Percentiles rank a stretch among this genome's conserved stretches.
These are phyloP conservation scores for Zaprionus davidi DNA, from an alignment of 1,140 invertebrate species.

Conservation along the genomic window DNA sequence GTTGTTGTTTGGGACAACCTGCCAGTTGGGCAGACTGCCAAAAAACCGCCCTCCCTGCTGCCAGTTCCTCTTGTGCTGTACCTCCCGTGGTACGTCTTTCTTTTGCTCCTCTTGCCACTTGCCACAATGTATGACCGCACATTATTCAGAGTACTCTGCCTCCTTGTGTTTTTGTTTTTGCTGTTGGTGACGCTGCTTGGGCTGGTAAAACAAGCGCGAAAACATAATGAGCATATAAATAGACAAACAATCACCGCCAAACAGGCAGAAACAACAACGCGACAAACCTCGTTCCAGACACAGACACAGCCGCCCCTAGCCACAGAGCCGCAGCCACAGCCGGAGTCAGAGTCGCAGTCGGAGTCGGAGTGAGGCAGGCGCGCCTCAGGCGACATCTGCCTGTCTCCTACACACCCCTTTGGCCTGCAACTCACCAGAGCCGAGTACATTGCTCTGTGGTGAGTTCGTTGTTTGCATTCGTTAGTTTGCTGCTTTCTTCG, in stretches of 20 bases:
- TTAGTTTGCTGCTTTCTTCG: not conserved
- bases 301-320: constrained; percentile 8
- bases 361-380: constrained; percentile 6
- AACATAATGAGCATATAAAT: constrained; percentile 78
- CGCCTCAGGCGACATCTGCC: not conserved
- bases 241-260: constrained; percentile 66
- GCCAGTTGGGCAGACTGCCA: constrained; percentile 4
- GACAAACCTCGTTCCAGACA: constrained; percentile 28
- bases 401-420: not conserved
- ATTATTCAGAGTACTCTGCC: constrained; percentile 59
- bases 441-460: constrained; percentile 5
- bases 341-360: not conserved
- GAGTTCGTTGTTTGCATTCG: constrained; percentile 4
- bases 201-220: constrained; percentile 74
- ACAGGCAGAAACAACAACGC: constrained; percentile 18
- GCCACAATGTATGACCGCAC: constrained; percentile 66
- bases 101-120: constrained; percentile 10
- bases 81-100: not conserved
- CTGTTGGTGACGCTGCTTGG: constrained; percentile 30
- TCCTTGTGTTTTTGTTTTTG: constrained; percentile 10
- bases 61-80: not conserved
- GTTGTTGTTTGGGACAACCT: constrained; percentile 15
- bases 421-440: constrained; percentile 29
- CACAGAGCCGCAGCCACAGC: constrained; percentile 11
- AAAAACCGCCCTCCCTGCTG: not conserved